Evolutionary conservation across 2,113 vertebrate genomes (phyloP), one percentile per base, ranked within the genome.

Genomic region (Machaerirhynchus nigripectus): DNA sequence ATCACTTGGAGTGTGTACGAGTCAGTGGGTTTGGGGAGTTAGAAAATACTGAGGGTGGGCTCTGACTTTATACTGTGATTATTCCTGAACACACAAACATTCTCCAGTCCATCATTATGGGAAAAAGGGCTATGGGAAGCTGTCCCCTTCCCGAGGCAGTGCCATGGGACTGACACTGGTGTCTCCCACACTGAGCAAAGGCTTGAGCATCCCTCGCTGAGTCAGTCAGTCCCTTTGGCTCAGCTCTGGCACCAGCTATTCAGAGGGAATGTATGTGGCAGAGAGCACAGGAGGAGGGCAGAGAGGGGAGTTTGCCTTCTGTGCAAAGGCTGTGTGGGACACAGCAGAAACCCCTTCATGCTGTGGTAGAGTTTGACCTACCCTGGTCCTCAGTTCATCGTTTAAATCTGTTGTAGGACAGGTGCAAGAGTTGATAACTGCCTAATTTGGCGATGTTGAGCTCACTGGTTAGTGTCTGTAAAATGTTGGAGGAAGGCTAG

Each of bases 401-500:
- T 74, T 76, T 52, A 46, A 67, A 60, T 61, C 30, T 74, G 46
- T 69, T 44, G 39, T 47, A 64, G 59, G 76, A 60, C 87, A 96
- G 85, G 85, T 87, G 53, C 71, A 70, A 13, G 56, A 28, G 84
- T 59, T 86, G 50, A 4, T 44, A 87, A 49, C 71, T 91, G 1
- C 86, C 85, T 77, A 63, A 78, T 88, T 77, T 92, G 95, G 88
- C 71, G 87, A 50, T 95, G 75, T n/a, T 56, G 68, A 87, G 68
- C 70, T 90, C n/a, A 0, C 44, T 52, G 71, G 46, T 69, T 53
- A 35, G 47, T 39, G 30, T 96, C 80, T 96, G 95, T 96, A 96
- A 90, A 71, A 17, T 91, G 82, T 57, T 83, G 79, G 31, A 61
- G 67, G 79, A 79, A 96, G 91, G 95, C 93, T 97, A 96, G 95